These are phyloP conservation scores for Crocodylus rhombifer DNA, from an alignment of 2,797 vertebrate species.

Conservation along the genomic window DNA sequence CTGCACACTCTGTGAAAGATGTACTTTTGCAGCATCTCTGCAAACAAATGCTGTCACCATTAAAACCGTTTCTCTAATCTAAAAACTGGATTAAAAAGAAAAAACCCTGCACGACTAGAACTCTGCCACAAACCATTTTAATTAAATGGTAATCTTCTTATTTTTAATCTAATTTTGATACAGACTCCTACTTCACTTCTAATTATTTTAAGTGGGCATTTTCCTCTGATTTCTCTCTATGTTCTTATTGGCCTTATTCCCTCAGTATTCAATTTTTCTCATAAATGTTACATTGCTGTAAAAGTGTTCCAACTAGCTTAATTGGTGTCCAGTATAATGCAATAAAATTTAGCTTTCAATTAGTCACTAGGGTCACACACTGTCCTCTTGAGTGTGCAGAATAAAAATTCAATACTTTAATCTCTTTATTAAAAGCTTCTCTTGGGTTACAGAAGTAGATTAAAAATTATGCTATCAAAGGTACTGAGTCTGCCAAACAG, in stretches of 20 bases:
- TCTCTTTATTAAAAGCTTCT: conserved; percentile 73
- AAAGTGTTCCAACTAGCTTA: conserved; percentile 37
- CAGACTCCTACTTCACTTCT: background rate
- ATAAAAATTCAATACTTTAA: conserved; percentile 66
- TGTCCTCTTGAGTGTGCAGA: background rate
- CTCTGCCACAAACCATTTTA: background rate
- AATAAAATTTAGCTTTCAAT: conserved; percentile 53
- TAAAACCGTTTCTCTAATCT: background rate
- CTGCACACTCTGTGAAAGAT: background rate
- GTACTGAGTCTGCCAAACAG: conserved; percentile 37
- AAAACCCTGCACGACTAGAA: background rate
- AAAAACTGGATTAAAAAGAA: background rate
- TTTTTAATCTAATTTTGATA: conserved; percentile 45
- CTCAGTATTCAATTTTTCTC: background rate
- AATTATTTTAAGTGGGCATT: background rate
- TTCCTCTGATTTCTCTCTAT: background rate
- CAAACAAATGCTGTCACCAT: background rate
- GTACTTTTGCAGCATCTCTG: background rate
- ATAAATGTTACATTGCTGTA: background rate
- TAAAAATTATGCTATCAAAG: conserved; percentile 62
- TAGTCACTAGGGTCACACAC: conserved; percentile 48
- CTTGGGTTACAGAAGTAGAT: conserved; percentile 51
- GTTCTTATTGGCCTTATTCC: background rate
- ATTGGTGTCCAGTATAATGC: conserved; percentile 23
- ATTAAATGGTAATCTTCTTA: conserved; percentile 45